Evolutionary conservation across 2,888 invertebrate species (phyloP), one percentile per base, ranked within the genome.

Genomic region (Apomyelois bistriatella): DNA sequence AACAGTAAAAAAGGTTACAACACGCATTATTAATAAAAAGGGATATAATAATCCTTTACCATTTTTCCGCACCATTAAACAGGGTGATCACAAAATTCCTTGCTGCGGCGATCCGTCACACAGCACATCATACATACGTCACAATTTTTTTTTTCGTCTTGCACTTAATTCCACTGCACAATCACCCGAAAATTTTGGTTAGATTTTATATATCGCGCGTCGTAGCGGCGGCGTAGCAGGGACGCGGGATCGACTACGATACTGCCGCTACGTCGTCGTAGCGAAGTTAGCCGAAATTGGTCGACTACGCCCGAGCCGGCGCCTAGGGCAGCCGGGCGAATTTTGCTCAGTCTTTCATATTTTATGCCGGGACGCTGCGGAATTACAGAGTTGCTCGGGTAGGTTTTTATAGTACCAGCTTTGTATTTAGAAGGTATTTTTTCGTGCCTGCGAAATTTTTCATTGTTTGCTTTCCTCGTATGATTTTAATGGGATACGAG

Each of bases 341-440:
- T 82, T 87, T 79, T 68, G 86, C 82, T 77, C 87, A 79, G 84
- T 83, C 85, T 87, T 89, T 89, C 89, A 89, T 88, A 89, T 89
- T 89, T 89, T 88, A 89, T 88, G 88, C 83, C 81, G 84, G 83
- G 80, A 78, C 78, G 78, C 66, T 75, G 76, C 80, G 82, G 82
- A 82, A 85, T 87, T 88, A 86, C 88, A 72, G 83, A 88, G 84
- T 86, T 84, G 85, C 82, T 85, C 76, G 76, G 85, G 77, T 85
- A 74, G 81, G 81, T 88, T 89, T 88, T 88, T 89, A 86, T 83
- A 82, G 78, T 79, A 76, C 76, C 81, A 79, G 79, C 75, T 74
- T 84, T 82, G 78, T 79, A 80, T 82, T 82, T 72, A 68, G 72
- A 71, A 76, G 76, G 77, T 79, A 80, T 82, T 82, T 85, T 79